Evolutionary conservation across 2,888 invertebrate genomes (phyloP), one percentile per base, ranked within the genome.

Genomic region (Therioaphis trifolii): DNA sequence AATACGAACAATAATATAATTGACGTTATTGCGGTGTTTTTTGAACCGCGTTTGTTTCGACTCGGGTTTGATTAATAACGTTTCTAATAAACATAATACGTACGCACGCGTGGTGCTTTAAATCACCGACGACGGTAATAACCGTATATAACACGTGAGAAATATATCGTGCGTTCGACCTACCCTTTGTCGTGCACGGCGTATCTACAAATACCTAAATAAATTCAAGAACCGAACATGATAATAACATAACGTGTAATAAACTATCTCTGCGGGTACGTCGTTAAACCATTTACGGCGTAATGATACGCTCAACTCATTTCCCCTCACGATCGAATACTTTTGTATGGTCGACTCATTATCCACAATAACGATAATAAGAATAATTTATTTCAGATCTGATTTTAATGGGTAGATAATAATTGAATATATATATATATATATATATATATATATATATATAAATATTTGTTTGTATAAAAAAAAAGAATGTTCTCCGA

Each of bases 381-480:
- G 55, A 58, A 75, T 58, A 58, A 52, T 75, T 75, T 43, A 43
- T 43, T 75, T 58, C 18, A 18, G 40, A 43, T 58, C 11, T 11
- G 75, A 24, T 58, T 43, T 40, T 75, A 58, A 75, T 18, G 43
- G 55, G 43, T 15, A 15, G 52, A 58, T 40, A 18, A 74, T 40
- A 24, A 69, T 72, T 49, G 27, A 35, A 35, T 35, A 7, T 35
- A 35, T 35, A 35, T 5, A 35, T 5, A 35, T 5, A 35, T 5
- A 35, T 5, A 35, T 5, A 35, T 5, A 35, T 35, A 35, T 5
- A 35, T 35, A n/a, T n/a, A n/a, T n/a, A n/a, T n/a, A n/a, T n/a
- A n/a, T n/a, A n/a, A n/a, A n/a, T n/a, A n/a, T n/a, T n/a, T n/a
- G n/a, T n/a, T 58, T 11, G 12, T 7, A 35, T n/a, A 40, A 58